Evolutionary conservation across 1,140 invertebrate genomes (phyloP).

Genomic region (Bombus haemorrhoidalis): DNA sequence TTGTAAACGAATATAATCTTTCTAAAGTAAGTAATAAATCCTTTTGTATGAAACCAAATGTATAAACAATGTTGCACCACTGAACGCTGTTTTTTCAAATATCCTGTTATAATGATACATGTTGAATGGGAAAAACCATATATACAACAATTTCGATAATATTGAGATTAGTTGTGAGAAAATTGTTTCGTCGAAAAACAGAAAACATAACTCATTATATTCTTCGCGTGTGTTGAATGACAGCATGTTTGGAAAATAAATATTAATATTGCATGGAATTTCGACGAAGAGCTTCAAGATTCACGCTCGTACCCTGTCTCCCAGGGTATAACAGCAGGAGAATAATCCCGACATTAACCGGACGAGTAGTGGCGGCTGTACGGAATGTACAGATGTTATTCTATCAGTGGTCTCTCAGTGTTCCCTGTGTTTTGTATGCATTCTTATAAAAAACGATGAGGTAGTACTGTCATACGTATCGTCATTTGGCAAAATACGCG

Average conservation of each 20-base stretch:
- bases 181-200: neutral
- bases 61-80: too few species aligned
- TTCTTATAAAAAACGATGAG: slow-evolving; percentile 74
- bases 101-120: too few species aligned
- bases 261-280: neutral
- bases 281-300: slow-evolving; percentile 39
- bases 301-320: slow-evolving; percentile 40
- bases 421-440: slow-evolving; percentile 63
- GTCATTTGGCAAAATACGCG: slow-evolving; percentile 71
- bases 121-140: too few species aligned
- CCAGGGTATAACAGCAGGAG: slow-evolving; percentile 56
- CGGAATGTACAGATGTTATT: slow-evolving; percentile 66
- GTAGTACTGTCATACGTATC: slow-evolving; percentile 75
- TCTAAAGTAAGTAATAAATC: too few species aligned
- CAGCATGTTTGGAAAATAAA: too few species aligned
- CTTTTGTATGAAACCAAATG: too few species aligned
- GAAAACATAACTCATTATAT: neutral
- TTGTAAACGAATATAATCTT: too few species aligned
- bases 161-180: too few species aligned
- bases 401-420: slow-evolving; percentile 59
- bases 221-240: neutral
- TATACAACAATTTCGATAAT: too few species aligned
- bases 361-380: slow-evolving; percentile 62
- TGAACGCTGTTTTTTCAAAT: too few species aligned
- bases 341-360: slow-evolving; percentile 53